A percentile compares a stretch with the other conserved stretches of the same genome.
Evolutionary conservation across 1,140 invertebrate genomes (phyloP).

Genomic region (Odontomachus brunneus): DNA sequence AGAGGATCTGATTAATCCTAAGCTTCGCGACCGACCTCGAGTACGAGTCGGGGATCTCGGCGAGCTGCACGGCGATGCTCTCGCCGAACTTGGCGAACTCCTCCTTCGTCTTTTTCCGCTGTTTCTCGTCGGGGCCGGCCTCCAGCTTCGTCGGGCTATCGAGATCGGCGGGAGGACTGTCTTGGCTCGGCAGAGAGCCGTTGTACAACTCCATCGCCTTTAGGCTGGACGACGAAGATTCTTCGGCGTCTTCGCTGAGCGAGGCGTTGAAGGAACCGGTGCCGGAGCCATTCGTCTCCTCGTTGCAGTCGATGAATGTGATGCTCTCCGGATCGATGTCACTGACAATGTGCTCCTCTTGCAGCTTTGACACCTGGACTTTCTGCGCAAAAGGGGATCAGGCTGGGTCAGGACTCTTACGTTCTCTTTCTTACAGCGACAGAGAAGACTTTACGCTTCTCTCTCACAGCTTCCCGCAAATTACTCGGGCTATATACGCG

Average conservation of each 20-base stretch:
- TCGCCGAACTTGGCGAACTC: slow-evolving; percentile 77
- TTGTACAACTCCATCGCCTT: slow-evolving; percentile 66
- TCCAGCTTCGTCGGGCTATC: slow-evolving; percentile 53
- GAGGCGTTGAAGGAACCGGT: slow-evolving; percentile 75
- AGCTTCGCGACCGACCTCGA: slow-evolving; percentile 78
- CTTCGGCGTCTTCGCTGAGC: slow-evolving; percentile 74
- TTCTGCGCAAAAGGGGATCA: slow-evolving; percentile 66
- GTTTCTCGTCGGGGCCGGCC: slow-evolving; percentile 11
- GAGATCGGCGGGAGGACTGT: slow-evolving; percentile 45
- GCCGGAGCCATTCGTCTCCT: slow-evolving; percentile 74
- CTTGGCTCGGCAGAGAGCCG: slow-evolving; percentile 52
- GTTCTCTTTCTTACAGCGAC: background rate
- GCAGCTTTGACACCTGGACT: slow-evolving; percentile 62
- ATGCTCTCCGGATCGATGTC: slow-evolving; percentile 78
- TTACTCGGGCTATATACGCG: too few relatives aligned
- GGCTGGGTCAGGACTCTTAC: slow-evolving; percentile 33
- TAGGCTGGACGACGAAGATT: slow-evolving; percentile 70
- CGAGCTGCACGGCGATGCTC: slow-evolving; percentile 75
- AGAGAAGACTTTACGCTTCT: background rate
- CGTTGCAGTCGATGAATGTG: slow-evolving; percentile 72
- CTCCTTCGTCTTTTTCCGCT: slow-evolving; percentile 69
- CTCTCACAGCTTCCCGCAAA: slow-evolving; percentile 22
- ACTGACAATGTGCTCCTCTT: slow-evolving; percentile 78
- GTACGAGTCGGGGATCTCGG: slow-evolving; percentile 77
- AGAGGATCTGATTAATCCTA: slow-evolving; percentile 77